Evolutionary conservation across 2,113 vertebrate genomes (phyloP), one percentile per base, ranked within the genome.

Genomic region (Tenebrosternarchus preto): DNA sequence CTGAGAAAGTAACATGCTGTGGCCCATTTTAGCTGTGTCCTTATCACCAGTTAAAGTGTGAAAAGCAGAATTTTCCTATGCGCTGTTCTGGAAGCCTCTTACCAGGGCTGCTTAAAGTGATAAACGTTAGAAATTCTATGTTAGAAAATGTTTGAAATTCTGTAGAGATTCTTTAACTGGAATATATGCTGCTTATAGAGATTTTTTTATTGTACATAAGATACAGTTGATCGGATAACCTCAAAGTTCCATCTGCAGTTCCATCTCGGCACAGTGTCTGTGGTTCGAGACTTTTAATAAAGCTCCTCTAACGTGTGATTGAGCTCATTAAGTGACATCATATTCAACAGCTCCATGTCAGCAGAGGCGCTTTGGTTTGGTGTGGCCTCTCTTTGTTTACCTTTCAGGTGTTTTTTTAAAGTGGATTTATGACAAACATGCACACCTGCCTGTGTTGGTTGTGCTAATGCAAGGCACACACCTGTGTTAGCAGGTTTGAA

Each of bases 351-450:
- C 20, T n/a, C 43, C 19, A 22, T 61, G 22, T 29, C 53, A 29
- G 25, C 33, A 57, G 17, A 60, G 20, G 25, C 55, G 55, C n/a
- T 19, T 61, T 72, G 29, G 68, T 31, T 79, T 43, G 20, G 50
- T 46, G 33, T 43, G 60, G 53, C 68, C 15, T 74, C 31, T 67
- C 56, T 81, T 67, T 78, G 43, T 84, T 78, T 75, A 57, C 33
- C 7, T 78, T 78, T 36, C 69, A 31, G 55, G 4, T 68, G n/a
- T 25, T 2, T n/a, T 66, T 39, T 16, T 17, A 15, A 4, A 27
- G 53, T 24, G 27, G 53, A 24, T 80, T 53, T 73, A 63, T 56
- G 24, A 57, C 66, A 50, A 66, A 81, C 55, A 73, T 63, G 46
- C 36, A 61, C 67, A 43, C 22, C 59, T 56, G 31, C 24, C 12